phyloP scores from a whole-genome alignment of 1,140 invertebrate species.

The Mamestra configurata region DNA sequence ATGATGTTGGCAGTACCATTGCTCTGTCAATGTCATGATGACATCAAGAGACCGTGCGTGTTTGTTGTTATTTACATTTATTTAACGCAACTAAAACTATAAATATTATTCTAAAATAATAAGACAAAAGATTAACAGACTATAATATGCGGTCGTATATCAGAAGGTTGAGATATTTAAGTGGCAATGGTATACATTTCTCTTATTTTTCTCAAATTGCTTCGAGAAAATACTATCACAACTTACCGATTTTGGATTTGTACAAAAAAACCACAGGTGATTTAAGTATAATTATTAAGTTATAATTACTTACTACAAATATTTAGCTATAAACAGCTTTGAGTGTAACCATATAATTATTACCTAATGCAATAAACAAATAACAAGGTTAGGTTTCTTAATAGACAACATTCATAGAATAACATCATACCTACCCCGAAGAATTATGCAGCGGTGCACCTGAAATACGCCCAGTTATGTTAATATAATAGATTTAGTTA shows the following conservation, averaged over 20 bases:
- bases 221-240: slow-evolving; percentile 59
- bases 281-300: not conserved
- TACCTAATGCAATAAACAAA: no score
- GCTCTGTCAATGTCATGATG: not conserved
- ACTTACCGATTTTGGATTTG: slow-evolving; percentile 69
- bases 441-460: no score
- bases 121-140: not conserved
- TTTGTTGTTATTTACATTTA: slow-evolving; percentile 31
- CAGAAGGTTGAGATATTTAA: slow-evolving; percentile 7
- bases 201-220: slow-evolving; percentile 38
- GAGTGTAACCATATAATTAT: no score
- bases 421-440: no score
- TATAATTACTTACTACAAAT: not conserved
- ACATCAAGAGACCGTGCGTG: not conserved
- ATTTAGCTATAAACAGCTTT: no score
- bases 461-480: no score
- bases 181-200: not conserved
- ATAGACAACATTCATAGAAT: no score
- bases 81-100: not conserved
- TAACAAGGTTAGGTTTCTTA: no score
- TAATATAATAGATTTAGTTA: no score
- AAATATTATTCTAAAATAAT: not conserved
- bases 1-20: no score
- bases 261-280: slow-evolving; percentile 69
- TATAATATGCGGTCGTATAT: slow-evolving; percentile 10